These are phyloP conservation scores for Cremastobaeus sp. DNA, from an alignment of 2,888 invertebrate genomes.

Conservation along the genomic window DNA sequence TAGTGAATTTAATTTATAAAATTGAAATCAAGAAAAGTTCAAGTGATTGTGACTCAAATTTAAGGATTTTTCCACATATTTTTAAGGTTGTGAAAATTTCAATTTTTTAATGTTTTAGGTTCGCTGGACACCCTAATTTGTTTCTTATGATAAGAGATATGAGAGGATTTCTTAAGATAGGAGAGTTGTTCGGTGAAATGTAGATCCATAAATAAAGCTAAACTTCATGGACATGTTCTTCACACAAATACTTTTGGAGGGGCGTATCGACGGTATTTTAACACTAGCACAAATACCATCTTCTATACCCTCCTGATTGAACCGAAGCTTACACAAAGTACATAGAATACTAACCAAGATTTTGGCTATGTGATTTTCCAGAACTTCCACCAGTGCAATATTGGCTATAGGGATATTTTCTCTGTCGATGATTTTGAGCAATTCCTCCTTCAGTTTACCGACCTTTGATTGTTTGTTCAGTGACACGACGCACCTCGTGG, in stretches of 20 bases:
- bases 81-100: neutral
- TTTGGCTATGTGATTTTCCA: slow-evolving; percentile 81
- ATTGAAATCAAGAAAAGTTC: no score
- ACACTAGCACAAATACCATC: slow-evolving; percentile 66
- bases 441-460: slow-evolving; percentile 79
- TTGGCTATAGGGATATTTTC: slow-evolving; percentile 73
- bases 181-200: slow-evolving; percentile 68
- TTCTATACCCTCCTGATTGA: slow-evolving; percentile 74
- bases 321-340: neutral
- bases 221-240: slow-evolving; percentile 75
- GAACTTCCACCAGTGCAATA: slow-evolving; percentile 81
- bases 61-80: no score
- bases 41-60: no score
- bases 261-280: slow-evolving; percentile 74
- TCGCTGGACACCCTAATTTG: no score
- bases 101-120: no score
- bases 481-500: slow-evolving; percentile 79
- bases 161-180: neutral
- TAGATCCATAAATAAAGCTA: slow-evolving; percentile 74
- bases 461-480: slow-evolving; percentile 81
- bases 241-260: slow-evolving; percentile 70
- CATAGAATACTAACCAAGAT: slow-evolving; percentile 78
- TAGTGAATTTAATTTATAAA: no score
- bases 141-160: no score
- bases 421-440: slow-evolving; percentile 77